Base-by-base conservation (phyloP, 2,113 vertebrate species). In the Elanus axillaris region DNA sequence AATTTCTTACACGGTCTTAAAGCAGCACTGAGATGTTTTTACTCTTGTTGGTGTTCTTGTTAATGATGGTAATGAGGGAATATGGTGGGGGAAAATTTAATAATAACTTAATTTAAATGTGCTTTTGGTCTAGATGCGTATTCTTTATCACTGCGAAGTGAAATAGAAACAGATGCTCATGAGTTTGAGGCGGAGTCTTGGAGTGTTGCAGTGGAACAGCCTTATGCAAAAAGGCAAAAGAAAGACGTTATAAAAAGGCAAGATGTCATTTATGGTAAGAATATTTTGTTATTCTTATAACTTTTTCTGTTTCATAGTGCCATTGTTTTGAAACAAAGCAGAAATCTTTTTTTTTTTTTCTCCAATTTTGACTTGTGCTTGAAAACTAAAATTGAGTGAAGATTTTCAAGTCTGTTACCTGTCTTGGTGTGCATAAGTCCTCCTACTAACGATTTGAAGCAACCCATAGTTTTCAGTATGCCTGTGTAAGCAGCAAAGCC, bases 241-340 rank as follows among this genome's bases (percentile, higher is more conserved):
- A 99, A 98, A 95, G 99, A 99, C 0, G 94, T 96, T 25, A 93
- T 98, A 32, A 99, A 99, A 93, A 98, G 99, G 82, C 99, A 99
- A 94, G 99, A 99, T 83, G 99, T 99, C 43, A 99, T 99, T 67
- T 99, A 99, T 29, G 99, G 99, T 99, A 90, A 98, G 98, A 86
- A 10, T 7, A 9, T 56, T 80, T 80, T 63, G 31, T 75, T 50
- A 16, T 60, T 94, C 43, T 75, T 67, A 4, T 2, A 45, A 6
- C 42, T 16, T 62, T 3, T 32, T 25, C 45, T 48, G 0, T 52
- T 96, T 78, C 60, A 1, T 26, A 6, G 9, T 78, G 64, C 19
- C 26, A 38, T 40, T 45, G 25, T 42, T 94, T 26, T 42, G 69
- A 71, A 63, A 27, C 25, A 72, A 68, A 91, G 72, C 88, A 83